Conservation (phyloP, 2,113 vertebrate species). For the Hucho hucho region DNA sequence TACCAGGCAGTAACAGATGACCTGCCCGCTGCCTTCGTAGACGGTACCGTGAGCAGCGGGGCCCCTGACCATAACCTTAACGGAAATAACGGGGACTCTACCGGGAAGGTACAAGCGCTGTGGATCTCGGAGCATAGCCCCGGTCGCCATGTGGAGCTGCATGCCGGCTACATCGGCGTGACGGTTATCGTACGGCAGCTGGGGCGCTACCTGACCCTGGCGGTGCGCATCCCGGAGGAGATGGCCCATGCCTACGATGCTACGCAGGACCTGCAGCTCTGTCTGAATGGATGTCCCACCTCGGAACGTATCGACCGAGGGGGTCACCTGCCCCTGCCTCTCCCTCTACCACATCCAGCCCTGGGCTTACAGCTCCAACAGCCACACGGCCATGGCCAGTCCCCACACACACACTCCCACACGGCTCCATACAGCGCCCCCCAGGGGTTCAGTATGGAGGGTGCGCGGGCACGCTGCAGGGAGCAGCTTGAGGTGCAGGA, state of each 20-base stretch:
- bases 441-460: slow-evolving; percentile 69
- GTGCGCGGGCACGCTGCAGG: slow-evolving; percentile 81
- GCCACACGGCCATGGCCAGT: slow-evolving; percentile 40
- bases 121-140: slow-evolving; percentile 83
- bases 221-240: slow-evolving; percentile 87
- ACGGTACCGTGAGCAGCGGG: slow-evolving; percentile 84
- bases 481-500: slow-evolving; percentile 89
- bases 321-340: slow-evolving; percentile 67
- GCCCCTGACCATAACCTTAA: slow-evolving; percentile 56
- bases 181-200: slow-evolving; percentile 88
- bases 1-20: slow-evolving; percentile 94
- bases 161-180: slow-evolving; percentile 89
- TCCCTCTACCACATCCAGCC: slow-evolving; percentile 56
- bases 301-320: slow-evolving; percentile 85
- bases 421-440: slow-evolving; percentile 56
- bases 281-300: slow-evolving; percentile 88
- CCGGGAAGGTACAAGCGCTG: slow-evolving; percentile 78
- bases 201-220: slow-evolving; percentile 90
- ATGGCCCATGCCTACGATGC: slow-evolving; percentile 85
- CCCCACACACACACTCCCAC: slow-evolving; percentile 39
- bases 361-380: slow-evolving; percentile 70
- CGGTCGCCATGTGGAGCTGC: slow-evolving; percentile 85
- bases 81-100: slow-evolving; percentile 68
- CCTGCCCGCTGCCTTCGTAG: slow-evolving; percentile 92
- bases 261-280: slow-evolving; percentile 94